These are phyloP conservation scores for Allophyes oxyacanthae DNA, from an alignment of 2,888 invertebrate genomes.

Conservation along the genomic window DNA sequence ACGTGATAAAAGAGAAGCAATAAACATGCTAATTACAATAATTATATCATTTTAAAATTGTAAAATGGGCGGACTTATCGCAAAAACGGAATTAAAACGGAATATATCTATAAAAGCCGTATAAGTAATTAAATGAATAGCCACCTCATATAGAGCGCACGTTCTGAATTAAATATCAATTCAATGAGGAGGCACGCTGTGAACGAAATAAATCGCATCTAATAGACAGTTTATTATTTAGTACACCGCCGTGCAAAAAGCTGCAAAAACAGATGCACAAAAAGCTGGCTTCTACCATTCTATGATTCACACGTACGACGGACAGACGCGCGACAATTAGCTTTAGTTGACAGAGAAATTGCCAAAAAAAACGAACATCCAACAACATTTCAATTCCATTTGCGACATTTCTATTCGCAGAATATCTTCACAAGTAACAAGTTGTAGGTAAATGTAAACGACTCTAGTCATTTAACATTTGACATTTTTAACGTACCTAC, in stretches of 20 bases:
- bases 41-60: no score
- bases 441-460: no score
- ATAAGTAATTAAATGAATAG: constrained; percentile 44
- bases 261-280: constrained; percentile 35
- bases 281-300: constrained; percentile 34
- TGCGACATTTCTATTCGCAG: no score
- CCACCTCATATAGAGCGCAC: constrained; percentile 41
- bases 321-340: constrained; percentile 19
- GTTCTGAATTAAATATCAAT: constrained; percentile 60
- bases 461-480: no score
- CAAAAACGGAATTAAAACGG: no score
- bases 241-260: constrained; percentile 36
- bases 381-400: no score
- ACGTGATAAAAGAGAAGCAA: no score
- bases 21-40: no score
- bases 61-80: no score
- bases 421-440: no score
- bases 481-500: no score
- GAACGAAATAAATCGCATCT: constrained; percentile 59
- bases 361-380: no score
- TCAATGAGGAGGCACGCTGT: constrained; percentile 45
- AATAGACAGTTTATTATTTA: constrained; percentile 52
- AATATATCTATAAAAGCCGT: constrained; percentile 21
- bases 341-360: constrained; percentile 1
- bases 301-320: constrained; percentile 29